phyloP scores from a whole-genome alignment of 2,113 vertebrate species.

The Tyrannus savana region DNA sequence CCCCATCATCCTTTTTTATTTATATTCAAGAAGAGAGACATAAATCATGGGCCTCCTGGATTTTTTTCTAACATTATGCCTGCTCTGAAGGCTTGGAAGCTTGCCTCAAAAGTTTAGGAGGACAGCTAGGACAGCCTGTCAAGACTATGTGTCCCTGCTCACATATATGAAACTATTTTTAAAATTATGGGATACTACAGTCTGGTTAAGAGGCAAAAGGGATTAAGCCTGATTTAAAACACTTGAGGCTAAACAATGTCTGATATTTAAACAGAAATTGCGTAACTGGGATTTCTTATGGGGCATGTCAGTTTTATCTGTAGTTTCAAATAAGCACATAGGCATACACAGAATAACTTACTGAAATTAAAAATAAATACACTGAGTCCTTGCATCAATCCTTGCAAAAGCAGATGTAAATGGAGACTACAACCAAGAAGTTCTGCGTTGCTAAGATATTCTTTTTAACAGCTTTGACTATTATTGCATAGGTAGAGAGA shows the following conservation, averaged over 20 bases:
- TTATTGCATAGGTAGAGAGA: not conserved
- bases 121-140: not conserved
- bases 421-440: not conserved
- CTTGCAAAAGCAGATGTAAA: not conserved
- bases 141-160: not conserved
- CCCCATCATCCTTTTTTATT: not conserved
- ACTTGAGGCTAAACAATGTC: not conserved
- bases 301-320: not conserved
- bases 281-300: not conserved
- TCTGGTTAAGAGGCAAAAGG: constrained; percentile 11
- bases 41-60: not conserved
- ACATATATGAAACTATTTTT: constrained; percentile 7
- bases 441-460: not conserved
- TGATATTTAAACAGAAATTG: constrained; percentile 32
- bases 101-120: constrained; percentile 23
- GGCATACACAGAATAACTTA: not conserved
- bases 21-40: not conserved
- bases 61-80: not conserved
- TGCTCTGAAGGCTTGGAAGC: not conserved
- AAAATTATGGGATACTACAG: not conserved
- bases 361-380: not conserved
- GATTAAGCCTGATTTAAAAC: constrained; percentile 40
- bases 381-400: not conserved
- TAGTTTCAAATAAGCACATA: not conserved
- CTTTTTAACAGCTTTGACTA: not conserved